Evolutionary conservation across 2,888 invertebrate species (phyloP).

Genomic region (Patella caerulea): DNA sequence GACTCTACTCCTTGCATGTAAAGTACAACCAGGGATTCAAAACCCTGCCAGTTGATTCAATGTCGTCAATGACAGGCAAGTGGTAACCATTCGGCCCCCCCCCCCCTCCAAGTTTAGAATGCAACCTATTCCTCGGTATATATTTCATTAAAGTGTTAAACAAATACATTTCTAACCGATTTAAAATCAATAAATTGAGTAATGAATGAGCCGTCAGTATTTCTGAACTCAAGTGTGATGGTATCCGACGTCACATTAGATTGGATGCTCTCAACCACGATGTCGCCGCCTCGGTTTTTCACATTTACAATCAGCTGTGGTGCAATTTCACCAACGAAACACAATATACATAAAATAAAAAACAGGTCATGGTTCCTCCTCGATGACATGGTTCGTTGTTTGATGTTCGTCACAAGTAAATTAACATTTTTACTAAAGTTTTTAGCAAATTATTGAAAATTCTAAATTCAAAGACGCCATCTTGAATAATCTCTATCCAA

Average conservation of each 20-base stretch:
- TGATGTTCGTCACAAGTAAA: neutral
- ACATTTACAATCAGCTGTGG: conserved; percentile 69
- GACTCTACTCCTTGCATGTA: no score
- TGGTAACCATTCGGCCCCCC: no score
- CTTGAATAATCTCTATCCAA: no score
- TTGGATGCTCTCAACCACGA: conserved; percentile 91
- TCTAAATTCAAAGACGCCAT: no score
- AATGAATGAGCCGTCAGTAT: conserved; percentile 90
- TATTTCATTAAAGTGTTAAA: no score
- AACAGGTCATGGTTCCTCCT: neutral
- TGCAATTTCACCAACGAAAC: no score
- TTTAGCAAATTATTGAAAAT: no score
- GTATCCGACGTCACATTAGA: conserved; percentile 93
- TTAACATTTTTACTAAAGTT: neutral
- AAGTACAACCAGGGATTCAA: no score
- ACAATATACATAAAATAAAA: neutral
- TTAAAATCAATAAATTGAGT: conserved; percentile 94
- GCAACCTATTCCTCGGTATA: no score
- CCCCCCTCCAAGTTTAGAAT: no score
- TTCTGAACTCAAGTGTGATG: conserved; percentile 88
- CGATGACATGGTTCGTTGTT: neutral
- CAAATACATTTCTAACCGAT: conserved; percentile 80
- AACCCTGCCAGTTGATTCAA: no score
- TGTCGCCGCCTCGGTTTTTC: conserved; percentile 87
- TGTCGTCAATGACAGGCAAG: no score